These are phyloP conservation scores for Diaperis boleti DNA, from an alignment of 2,888 invertebrate genomes.

Conservation along the genomic window DNA sequence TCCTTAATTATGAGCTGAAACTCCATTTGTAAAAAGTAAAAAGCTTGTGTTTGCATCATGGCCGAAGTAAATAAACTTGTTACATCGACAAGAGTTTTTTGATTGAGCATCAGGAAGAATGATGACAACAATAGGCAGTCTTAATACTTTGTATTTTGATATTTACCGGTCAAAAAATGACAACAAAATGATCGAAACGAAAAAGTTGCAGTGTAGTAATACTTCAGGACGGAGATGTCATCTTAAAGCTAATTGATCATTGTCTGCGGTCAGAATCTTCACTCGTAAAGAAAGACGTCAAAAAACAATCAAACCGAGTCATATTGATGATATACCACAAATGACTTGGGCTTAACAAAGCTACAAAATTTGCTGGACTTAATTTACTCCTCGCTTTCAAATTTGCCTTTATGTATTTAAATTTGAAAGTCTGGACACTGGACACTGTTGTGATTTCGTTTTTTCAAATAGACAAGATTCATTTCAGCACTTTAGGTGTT, in stretches of 20 bases:
- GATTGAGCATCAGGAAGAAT: no score
- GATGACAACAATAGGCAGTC: slow-evolving; percentile 2
- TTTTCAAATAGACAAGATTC: no score
- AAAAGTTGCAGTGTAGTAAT: neutral
- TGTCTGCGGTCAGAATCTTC: slow-evolving; percentile 32
- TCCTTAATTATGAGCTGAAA: no score
- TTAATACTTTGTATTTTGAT: neutral
- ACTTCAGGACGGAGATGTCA: neutral
- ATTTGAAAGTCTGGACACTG: slow-evolving; percentile 15
- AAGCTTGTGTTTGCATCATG: no score
- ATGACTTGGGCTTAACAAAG: slow-evolving; percentile 20
- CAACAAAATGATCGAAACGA: slow-evolving; percentile 6
- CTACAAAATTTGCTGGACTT: neutral
- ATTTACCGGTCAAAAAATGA: neutral
- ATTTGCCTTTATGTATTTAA: slow-evolving; percentile 33
- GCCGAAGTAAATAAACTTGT: no score
- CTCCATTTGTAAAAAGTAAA: no score
- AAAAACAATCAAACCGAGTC: slow-evolving; percentile 29
- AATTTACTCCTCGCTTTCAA: slow-evolving; percentile 20
- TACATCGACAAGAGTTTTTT: no score
- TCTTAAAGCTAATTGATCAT: slow-evolving; percentile 36
- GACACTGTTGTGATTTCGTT: neutral
- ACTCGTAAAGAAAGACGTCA: slow-evolving; percentile 34
- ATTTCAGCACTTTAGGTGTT: no score
- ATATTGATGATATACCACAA: slow-evolving; percentile 35